Evolutionary conservation across 2,888 invertebrate genomes (phyloP), one percentile per base, ranked within the genome.

Genomic region (Smittia aterrima): DNA sequence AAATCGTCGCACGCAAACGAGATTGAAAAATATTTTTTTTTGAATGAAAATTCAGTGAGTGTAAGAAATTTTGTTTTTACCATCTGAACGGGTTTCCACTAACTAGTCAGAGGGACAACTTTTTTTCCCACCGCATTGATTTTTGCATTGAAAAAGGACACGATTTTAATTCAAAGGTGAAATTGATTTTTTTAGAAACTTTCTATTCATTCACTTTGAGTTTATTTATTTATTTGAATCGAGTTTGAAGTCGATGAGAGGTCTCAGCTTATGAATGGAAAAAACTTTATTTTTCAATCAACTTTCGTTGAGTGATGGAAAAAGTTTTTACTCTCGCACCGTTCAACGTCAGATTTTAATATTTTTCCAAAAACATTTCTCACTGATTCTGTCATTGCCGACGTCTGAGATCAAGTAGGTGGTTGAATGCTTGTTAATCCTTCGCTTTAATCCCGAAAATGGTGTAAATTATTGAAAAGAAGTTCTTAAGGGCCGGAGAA

Each of bases 51-150:
- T 71, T 25, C 66, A 71, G 27, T 66, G 64, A 71, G 71, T 71
- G 75, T 66, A 71, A 70, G 38, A 38, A 75, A 75, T 75, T 75
- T 75, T 32, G 66, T 75, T 75, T 32, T 72, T 75, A 22, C 64
- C 75, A 71, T 66, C 20, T 75, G 64, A 66, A 38, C 71, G 66
- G 66, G 7, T 72, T 62, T 62, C n/a, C 20, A 47, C 68, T n/a
- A n/a, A n/a, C n/a, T 16, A 47, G 20, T 68, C n/a, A 24, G 4
- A 7, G 58, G 18, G 58, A 67, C 11, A 67, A 40, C 18, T 68
- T 41, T 71, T 47, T 68, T 71, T 54, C 70, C 70, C 53, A 53
- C 53, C 53, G 53, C 41, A 41, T 47, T 38, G 27, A 54, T 71
- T 71, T 68, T 68, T n/a, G 20, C 27, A 68, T n/a, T 38, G n/a